A percentile compares a stretch with the other conserved stretches of the same genome.
phyloP scores from a whole-genome alignment of 1,140 invertebrate genomes.

The Nebria ingens region DNA sequence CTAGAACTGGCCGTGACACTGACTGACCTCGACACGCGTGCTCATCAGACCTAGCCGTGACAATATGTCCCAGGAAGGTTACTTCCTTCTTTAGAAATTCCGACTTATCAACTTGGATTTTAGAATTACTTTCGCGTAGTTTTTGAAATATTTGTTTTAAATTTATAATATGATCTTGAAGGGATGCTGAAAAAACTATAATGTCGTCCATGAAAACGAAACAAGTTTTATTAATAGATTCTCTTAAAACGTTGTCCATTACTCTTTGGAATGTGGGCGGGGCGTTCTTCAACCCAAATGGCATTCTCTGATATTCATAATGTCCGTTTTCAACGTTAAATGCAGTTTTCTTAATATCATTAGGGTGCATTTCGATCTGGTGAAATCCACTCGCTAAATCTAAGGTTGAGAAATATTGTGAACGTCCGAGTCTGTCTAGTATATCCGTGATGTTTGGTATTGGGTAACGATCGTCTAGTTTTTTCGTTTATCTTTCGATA shows the following conservation, averaged over 20 bases:
- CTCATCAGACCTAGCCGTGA: no score
- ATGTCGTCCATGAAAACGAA: conserved; percentile 31
- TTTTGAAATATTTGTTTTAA: no score
- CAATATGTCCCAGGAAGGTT: no score
- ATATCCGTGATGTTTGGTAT: conserved; percentile 38
- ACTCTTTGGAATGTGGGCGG: conserved; percentile 22
- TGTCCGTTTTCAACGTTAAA: conserved; percentile 28
- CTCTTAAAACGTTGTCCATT: conserved; percentile 25
- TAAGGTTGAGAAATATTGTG: conserved; percentile 32
- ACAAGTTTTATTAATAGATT: conserved; percentile 17
- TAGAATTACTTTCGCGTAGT: no score
- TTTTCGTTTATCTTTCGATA: conserved; percentile 15
- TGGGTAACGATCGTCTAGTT: conserved; percentile 27
- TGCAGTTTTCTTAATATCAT: conserved; percentile 33
- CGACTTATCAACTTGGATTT: no score
- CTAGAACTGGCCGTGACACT: no score
- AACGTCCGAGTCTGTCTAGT: conserved; percentile 30
- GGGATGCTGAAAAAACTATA: no score
- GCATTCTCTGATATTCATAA: conserved; percentile 29
- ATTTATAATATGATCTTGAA: no score
- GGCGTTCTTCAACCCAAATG: conserved; percentile 21
- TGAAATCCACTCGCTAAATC: conserved; percentile 38
- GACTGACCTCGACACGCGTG: no score
- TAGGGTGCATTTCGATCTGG: conserved; percentile 34
- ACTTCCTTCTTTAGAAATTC: no score